These are phyloP conservation scores for Cantharis rustica DNA, from an alignment of 2,888 invertebrate genomes.

Conservation along the genomic window DNA sequence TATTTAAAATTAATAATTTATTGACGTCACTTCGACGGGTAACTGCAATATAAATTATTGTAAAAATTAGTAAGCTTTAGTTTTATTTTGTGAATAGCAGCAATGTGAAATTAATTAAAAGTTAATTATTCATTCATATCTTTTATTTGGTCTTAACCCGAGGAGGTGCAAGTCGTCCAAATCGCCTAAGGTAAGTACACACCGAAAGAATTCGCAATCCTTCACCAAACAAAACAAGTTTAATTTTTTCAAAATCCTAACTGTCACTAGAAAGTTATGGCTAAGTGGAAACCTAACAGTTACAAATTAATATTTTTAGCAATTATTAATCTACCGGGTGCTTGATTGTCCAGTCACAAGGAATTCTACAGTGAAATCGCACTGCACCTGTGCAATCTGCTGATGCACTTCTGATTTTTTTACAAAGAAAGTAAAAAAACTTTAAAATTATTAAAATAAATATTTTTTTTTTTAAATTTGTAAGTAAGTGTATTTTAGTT, in stretches of 20 bases:
- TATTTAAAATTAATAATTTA: slow-evolving; percentile 36
- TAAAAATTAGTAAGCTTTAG: slow-evolving; percentile 47
- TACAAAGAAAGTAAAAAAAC: too few relatives aligned
- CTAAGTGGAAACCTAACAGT: not conserved
- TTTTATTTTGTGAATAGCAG: slow-evolving; percentile 48
- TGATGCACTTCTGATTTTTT: too few relatives aligned
- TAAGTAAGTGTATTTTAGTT: too few relatives aligned
- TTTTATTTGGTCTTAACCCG: not conserved
- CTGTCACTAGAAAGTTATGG: not conserved
- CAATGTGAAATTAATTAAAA: slow-evolving; percentile 47
- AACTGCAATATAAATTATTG: slow-evolving; percentile 51
- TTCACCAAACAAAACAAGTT: not conserved
- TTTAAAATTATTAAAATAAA: too few relatives aligned
- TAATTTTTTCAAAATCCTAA: not conserved
- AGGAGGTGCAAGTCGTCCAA: not conserved
- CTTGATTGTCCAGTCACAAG: too few relatives aligned
- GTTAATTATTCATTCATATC: slow-evolving; percentile 12
- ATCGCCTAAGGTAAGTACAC: not conserved
- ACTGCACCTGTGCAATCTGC: too few relatives aligned
- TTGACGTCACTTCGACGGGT: slow-evolving; percentile 49
- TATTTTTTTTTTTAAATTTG: too few relatives aligned
- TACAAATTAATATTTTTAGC: not conserved
- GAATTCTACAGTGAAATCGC: too few relatives aligned
- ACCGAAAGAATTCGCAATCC: not conserved
- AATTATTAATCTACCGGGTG: too few relatives aligned